A percentile compares a stretch with the other conserved stretches of the same genome.
phyloP scores from a whole-genome alignment of 2,888 invertebrate genomes.

The Mythimna impura region DNA sequence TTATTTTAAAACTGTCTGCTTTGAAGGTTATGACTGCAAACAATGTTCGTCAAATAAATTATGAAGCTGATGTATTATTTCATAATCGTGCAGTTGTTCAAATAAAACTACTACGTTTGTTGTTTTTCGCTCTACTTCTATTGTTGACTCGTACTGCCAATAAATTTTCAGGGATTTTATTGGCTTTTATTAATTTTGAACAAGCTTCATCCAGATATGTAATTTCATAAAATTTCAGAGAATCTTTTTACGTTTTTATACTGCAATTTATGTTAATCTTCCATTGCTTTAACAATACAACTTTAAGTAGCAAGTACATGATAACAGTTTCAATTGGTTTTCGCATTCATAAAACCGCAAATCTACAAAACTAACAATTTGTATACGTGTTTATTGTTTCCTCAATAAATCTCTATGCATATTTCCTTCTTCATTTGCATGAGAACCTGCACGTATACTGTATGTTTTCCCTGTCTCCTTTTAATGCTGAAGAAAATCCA shows the following conservation, averaged over 20 bases:
- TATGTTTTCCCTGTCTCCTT: not conserved
- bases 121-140: constrained; percentile 16
- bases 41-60: constrained; percentile 25
- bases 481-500: constrained; percentile 2
- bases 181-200: constrained; percentile 20
- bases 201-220: not conserved
- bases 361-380: not conserved
- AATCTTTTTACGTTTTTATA: not conserved
- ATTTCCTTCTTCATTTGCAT: constrained; percentile 19
- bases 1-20: constrained; percentile 10
- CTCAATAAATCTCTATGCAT: constrained; percentile 20
- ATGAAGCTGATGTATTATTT: constrained; percentile 28
- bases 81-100: constrained; percentile 49
- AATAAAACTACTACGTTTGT: constrained; percentile 48
- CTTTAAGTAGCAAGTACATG: not conserved
- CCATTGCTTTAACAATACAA: constrained; percentile 2
- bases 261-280: constrained; percentile 1
- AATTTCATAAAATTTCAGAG: constrained; percentile 6
- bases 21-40: constrained; percentile 23
- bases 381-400: constrained; percentile 26
- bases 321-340: constrained; percentile 13
- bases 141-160: not conserved
- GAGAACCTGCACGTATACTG: not conserved
- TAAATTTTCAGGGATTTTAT: constrained; percentile 16
- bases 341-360: constrained; percentile 1